Conservation (phyloP, 2,113 vertebrate genomes). For the Buteo buteo region DNA sequence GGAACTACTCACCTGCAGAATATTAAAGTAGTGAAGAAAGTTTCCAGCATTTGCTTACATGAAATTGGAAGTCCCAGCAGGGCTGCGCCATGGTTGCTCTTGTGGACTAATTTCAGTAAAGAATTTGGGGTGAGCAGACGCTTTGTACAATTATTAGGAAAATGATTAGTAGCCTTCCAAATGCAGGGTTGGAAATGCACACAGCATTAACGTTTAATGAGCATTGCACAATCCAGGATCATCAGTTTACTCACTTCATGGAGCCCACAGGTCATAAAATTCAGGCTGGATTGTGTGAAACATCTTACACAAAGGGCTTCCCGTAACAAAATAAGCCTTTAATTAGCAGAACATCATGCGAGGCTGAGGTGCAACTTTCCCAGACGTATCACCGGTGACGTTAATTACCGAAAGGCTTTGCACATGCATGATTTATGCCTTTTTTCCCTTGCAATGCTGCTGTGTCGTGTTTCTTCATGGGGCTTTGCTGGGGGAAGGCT, state of each 20-base stretch:
- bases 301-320: constrained; percentile 55
- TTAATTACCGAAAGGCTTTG: constrained; percentile 78
- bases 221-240: background rate
- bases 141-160: background rate
- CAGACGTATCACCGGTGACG: constrained; percentile 71
- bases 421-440: constrained; percentile 75
- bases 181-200: background rate
- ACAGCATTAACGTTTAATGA: background rate
- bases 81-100: background rate
- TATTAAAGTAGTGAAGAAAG: background rate
- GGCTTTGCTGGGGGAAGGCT: background rate
- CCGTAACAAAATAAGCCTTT: constrained; percentile 65
- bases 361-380: constrained; percentile 73
- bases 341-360: constrained; percentile 62
- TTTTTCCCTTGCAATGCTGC: background rate
- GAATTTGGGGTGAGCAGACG: background rate
- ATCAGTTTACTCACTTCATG: background rate
- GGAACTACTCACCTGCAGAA: background rate
- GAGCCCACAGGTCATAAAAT: constrained; percentile 64
- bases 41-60: fast-evolving
- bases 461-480: constrained; percentile 41
- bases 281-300: background rate
- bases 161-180: background rate
- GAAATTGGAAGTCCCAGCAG: background rate
- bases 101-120: background rate